A percentile compares a stretch with the other conserved stretches of the same genome.
phyloP scores from a whole-genome alignment of 2,113 vertebrate species.

The Ranitomeya variabilis region DNA sequence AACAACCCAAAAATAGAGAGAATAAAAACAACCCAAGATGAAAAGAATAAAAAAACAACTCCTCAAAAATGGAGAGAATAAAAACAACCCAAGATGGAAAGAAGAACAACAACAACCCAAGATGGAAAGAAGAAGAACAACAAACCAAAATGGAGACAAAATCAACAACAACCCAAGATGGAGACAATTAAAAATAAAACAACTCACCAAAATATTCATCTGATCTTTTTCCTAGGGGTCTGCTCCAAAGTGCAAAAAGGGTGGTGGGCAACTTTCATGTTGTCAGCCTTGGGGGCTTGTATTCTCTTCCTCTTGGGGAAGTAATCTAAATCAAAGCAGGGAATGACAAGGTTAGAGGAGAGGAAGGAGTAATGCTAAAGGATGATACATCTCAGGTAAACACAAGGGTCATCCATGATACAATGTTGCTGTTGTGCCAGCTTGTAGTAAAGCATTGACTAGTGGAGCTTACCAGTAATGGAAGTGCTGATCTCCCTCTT shows the following conservation, averaged over 20 bases:
- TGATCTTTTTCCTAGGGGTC: slow-evolving; percentile 56
- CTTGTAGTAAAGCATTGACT: not conserved
- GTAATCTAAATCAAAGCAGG: slow-evolving; percentile 28
- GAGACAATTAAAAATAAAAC: not conserved
- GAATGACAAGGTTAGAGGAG: not conserved
- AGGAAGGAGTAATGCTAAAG: not conserved
- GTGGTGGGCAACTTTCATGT: slow-evolving; percentile 20
- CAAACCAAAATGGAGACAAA: not conserved
- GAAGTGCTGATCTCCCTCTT: slow-evolving; percentile 25
- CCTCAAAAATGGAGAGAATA: not conserved
- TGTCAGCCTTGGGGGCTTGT: not conserved
- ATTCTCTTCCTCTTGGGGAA: slow-evolving; percentile 53
- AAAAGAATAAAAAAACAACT: not conserved
- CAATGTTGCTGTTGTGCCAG: not conserved
- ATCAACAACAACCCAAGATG: no score
- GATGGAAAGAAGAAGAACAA: no score
- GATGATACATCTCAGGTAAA: not conserved
- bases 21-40: not conserved
- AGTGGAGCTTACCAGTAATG: slow-evolving; percentile 39
- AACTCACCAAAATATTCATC: slow-evolving; percentile 46
- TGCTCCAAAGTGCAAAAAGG: slow-evolving; percentile 31
- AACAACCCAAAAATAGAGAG: not conserved
- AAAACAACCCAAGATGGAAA: not conserved
- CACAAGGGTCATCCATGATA: not conserved
- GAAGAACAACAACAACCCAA: not conserved